Conservation (phyloP, 2,888 invertebrate genomes). For the Lasioglossum morio region DNA sequence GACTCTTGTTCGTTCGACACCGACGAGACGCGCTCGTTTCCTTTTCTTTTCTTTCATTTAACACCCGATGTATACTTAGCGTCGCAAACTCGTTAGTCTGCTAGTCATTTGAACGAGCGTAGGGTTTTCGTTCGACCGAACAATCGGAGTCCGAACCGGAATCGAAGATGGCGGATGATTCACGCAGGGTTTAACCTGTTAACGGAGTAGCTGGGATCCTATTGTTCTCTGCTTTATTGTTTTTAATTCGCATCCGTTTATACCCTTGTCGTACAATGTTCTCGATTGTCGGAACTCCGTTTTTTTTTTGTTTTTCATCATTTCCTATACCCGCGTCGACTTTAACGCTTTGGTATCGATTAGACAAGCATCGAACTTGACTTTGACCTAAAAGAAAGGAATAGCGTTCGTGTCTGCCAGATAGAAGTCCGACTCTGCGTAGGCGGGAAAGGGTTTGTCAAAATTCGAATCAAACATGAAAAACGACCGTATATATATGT, state of each 20-base stretch:
- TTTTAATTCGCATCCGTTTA: neutral
- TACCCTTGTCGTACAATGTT: neutral
- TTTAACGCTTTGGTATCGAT: neutral
- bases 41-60: neutral
- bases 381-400: neutral
- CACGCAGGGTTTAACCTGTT: neutral
- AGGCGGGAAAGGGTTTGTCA: neutral
- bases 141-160: slow-evolving; percentile 1
- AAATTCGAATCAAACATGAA: neutral
- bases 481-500: neutral
- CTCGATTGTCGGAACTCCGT: neutral
- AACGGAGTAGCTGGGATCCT: neutral
- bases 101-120: neutral
- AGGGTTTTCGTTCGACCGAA: neutral
- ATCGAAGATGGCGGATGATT: slow-evolving; percentile 1
- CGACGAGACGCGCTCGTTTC: neutral
- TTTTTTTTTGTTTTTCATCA: neutral
- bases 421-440: neutral
- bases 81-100: neutral
- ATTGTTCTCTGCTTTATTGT: neutral
- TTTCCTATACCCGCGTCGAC: slow-evolving; percentile 1
- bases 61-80: neutral
- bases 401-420: neutral
- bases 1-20: neutral
- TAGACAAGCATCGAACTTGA: slow-evolving; percentile 1